Evolutionary conservation across 2,888 invertebrate species (phyloP).

Genomic region (Ypsolopha scabrella): DNA sequence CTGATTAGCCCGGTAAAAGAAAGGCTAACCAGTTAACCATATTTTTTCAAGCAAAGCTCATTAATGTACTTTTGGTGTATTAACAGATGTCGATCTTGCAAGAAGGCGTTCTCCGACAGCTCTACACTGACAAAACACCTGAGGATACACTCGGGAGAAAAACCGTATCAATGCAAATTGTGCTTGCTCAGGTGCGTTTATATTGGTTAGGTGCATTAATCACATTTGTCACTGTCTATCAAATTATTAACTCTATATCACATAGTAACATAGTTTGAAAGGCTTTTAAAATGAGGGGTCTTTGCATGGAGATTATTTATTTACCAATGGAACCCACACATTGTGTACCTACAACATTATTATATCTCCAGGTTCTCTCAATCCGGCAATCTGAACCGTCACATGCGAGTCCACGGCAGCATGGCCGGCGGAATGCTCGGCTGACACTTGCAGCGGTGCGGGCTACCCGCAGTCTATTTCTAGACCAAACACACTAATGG

Average conservation of each 20-base stretch:
- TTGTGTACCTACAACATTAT: neutral
- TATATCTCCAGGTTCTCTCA: slow-evolving; percentile 83
- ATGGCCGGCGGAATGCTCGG: slow-evolving; percentile 69
- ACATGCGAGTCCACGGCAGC: slow-evolving; percentile 96
- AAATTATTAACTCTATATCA: neutral
- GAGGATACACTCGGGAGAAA: slow-evolving; percentile 90
- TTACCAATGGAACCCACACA: neutral
- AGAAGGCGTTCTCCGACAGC: slow-evolving; percentile 98
- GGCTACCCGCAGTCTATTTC: slow-evolving; percentile 31
- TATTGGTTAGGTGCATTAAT: no score
- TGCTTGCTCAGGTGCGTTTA: slow-evolving; percentile 81
- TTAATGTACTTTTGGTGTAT: slow-evolving; percentile 7
- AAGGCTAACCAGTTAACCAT: no score
- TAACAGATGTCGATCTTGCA: slow-evolving; percentile 89
- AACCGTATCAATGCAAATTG: slow-evolving; percentile 97
- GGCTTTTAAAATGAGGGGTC: no score
- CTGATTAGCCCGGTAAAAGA: no score
- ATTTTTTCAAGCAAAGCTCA: neutral
- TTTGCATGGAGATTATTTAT: neutral
- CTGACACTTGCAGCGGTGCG: slow-evolving; percentile 65
- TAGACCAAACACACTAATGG: slow-evolving; percentile 6
- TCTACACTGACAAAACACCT: slow-evolving; percentile 98
- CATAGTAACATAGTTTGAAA: neutral
- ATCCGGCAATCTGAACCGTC: slow-evolving; percentile 97
- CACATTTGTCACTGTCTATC: no score